Percentiles rank a stretch among this genome's conserved stretches.
phyloP scores from a whole-genome alignment of 2,113 vertebrate genomes.

The Zosterops borbonicus region DNA sequence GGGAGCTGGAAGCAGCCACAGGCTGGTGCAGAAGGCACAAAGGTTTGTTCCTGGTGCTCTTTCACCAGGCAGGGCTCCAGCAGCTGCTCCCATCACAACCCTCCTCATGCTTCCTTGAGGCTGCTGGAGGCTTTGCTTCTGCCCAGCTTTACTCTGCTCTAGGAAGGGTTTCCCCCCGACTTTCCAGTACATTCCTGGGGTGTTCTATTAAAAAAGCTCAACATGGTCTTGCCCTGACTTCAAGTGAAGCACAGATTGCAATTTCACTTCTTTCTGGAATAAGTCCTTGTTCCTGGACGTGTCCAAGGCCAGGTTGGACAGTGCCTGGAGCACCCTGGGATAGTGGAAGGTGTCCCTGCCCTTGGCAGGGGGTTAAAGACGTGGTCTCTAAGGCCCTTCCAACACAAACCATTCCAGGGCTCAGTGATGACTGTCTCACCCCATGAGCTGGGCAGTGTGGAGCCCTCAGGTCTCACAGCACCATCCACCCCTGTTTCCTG shows the following conservation, averaged over 20 bases:
- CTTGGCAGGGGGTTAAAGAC: too few species aligned
- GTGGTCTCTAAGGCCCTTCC: neutral
- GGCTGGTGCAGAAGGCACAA: fast-evolving
- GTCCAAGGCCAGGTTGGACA: neutral
- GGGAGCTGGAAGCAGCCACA: neutral
- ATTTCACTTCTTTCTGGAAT: neutral
- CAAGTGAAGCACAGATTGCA: neutral
- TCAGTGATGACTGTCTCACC: neutral
- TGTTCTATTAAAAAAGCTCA: neutral
- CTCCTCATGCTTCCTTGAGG: neutral
- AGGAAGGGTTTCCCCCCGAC: neutral
- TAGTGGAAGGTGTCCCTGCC: neutral
- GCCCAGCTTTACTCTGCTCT: neutral
- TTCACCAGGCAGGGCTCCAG: neutral
- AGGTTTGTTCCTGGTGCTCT: neutral
- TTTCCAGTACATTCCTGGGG: neutral
- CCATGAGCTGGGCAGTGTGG: too few species aligned
- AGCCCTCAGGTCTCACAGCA: neutral
- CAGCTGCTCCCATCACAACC: neutral
- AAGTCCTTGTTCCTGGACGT: neutral
- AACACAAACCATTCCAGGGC: neutral
- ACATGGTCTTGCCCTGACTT: neutral
- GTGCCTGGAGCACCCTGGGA: neutral
- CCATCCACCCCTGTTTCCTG: fast-evolving
- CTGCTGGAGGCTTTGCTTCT: neutral